Conservation (phyloP, 2,113 vertebrate species). For the Neomonachus schauinslandi region DNA sequence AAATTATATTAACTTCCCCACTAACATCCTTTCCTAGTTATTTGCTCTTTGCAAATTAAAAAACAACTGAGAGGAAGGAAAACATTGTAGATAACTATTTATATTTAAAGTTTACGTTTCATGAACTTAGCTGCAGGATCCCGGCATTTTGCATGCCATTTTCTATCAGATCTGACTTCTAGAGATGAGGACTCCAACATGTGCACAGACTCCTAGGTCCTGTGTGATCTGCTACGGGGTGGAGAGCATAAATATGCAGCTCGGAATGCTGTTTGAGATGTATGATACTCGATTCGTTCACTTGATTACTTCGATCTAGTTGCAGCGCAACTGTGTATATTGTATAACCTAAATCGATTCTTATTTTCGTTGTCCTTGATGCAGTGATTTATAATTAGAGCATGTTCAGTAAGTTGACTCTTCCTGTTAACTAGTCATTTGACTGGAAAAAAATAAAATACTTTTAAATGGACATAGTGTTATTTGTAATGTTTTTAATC, state of each 20-base stretch:
- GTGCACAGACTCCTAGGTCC: slow-evolving; percentile 74
- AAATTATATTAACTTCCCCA: slow-evolving; percentile 74
- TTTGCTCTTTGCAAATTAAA: slow-evolving; percentile 78
- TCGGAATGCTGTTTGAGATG: slow-evolving; percentile 84
- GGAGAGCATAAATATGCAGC: slow-evolving; percentile 74
- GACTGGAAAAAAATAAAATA: slow-evolving; percentile 93
- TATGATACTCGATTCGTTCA: slow-evolving; percentile 87
- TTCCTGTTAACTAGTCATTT: slow-evolving; percentile 87
- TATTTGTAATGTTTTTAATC: slow-evolving; percentile 18
- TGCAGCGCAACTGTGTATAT: slow-evolving; percentile 96
- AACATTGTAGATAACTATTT: slow-evolving; percentile 88
- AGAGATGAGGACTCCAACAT: slow-evolving; percentile 4
- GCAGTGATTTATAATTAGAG: slow-evolving; percentile 90
- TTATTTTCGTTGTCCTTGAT: slow-evolving; percentile 90
- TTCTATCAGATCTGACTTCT: slow-evolving; percentile 71
- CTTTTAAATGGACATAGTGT: slow-evolving; percentile 84
- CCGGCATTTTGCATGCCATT: slow-evolving; percentile 72
- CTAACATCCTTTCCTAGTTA: slow-evolving; percentile 59
- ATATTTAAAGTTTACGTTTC: slow-evolving; percentile 82
- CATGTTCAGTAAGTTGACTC: slow-evolving; percentile 88
- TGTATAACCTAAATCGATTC: slow-evolving; percentile 89
- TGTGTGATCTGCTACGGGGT: slow-evolving; percentile 80
- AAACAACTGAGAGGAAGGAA: slow-evolving; percentile 71
- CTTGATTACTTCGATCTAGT: slow-evolving; percentile 89
- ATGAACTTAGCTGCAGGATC: slow-evolving; percentile 76